Base-by-base conservation (phyloP, 1,140 invertebrate species). In the Teleopsis dalmanni region DNA sequence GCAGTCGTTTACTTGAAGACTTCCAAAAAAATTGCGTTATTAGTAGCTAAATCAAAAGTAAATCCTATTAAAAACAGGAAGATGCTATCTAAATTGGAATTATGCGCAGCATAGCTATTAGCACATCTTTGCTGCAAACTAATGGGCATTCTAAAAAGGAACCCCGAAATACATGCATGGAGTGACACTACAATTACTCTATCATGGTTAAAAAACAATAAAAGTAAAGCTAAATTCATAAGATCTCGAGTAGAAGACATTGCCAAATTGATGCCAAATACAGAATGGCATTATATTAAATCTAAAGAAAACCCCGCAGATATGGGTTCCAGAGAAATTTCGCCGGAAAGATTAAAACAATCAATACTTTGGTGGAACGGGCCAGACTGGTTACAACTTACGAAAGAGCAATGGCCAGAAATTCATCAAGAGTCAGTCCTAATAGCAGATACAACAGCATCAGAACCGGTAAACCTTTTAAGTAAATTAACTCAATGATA, bases 261-360 rank as follows among this genome's bases (percentile, higher is more conserved):
- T 7, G n/a, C 37, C 21, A 9, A 36, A 19, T 26, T 13, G 35
- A 50, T 37, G n/a, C 10, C 16, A 16, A 37, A 25, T 21, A 21
- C 41, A 45, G 33, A 43, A 18, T 48, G 29, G 31, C 4, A 13
- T 31, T 27, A 40, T 50, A 48, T 45, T 29, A 41, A 16, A 34
- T 47, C 47, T 13, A 42, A 49, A 38, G 40, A 55, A 25, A 56
- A 49, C 29, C 29, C 19, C 21, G 25, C 33, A 37, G 22, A 56
- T 48, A 19, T 25, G 8, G 40, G 25, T 46, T 38, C 21, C 19
- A 49, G 16, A 45, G 47, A 42, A 37, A 50, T 54, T 29, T 2
- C n/a, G 10, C 26, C 25, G 16, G 34, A 35, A 14, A 43, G 25
- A 41, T 48, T 54, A 52, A 18, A 22, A 36, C 3, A 22, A 2